Conservation (phyloP, 2,888 invertebrate genomes). For the Atherix ibis region DNA sequence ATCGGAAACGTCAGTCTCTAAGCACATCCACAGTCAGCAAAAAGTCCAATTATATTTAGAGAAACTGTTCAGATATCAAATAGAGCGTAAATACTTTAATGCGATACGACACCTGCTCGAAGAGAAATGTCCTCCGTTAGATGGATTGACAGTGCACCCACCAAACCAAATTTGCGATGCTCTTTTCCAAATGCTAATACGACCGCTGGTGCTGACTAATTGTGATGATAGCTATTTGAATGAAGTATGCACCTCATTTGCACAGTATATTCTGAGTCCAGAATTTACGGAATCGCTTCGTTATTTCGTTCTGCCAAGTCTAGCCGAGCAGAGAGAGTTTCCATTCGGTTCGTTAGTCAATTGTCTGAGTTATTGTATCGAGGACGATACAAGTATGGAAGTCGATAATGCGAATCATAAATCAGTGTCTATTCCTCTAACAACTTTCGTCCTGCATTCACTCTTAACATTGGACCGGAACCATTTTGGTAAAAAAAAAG, state of each 20-base stretch:
- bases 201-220: conserved; percentile 48
- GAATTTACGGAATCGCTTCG: conserved; percentile 51
- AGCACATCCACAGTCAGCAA: conserved; percentile 24
- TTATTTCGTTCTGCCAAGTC: conserved; percentile 51
- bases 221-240: conserved; percentile 13
- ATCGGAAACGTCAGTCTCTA: conserved; percentile 33
- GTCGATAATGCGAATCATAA: conserved; percentile 11
- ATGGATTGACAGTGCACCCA: conserved; percentile 48
- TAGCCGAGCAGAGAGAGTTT: conserved; percentile 37
- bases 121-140: conserved; percentile 48
- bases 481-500: conserved; percentile 23
- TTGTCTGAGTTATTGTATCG: conserved; percentile 32
- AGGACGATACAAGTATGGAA: conserved; percentile 28
- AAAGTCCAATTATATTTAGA: conserved; percentile 24
- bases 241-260: conserved; percentile 33
- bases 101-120: conserved; percentile 56
- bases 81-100: conserved; percentile 44
- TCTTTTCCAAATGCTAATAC: conserved; percentile 56
- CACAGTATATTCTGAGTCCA: conserved; percentile 48
- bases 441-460: conserved; percentile 26
- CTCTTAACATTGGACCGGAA: conserved; percentile 27
- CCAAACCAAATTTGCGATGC: conserved; percentile 59
- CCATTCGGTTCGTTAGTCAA: conserved; percentile 38
- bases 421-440: conserved; percentile 13
- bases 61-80: conserved; percentile 25